Conservation (phyloP, 1,140 invertebrate species). For the Drosophila ercepeae region DNA sequence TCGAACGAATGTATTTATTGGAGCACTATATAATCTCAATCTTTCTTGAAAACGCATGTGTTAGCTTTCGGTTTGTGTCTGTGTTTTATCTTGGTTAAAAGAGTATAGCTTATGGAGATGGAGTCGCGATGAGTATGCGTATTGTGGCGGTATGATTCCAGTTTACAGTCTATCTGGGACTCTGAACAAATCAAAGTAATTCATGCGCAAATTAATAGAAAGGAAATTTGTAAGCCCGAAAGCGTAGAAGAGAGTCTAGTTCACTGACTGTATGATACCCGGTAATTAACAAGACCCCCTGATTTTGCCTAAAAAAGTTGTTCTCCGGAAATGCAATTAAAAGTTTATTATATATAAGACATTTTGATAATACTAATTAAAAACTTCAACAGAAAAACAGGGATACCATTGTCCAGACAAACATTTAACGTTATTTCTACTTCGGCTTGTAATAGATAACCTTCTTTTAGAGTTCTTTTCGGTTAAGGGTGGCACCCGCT, state of each 20-base stretch:
- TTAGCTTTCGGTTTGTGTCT: neutral
- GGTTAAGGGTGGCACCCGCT: too few species aligned
- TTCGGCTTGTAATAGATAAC: neutral
- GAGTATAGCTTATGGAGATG: neutral
- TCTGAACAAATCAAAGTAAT: slow-evolving; percentile 19
- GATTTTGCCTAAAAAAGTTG: neutral
- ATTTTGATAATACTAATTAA: neutral
- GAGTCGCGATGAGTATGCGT: neutral
- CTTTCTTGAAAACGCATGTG: neutral
- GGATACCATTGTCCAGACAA: neutral
- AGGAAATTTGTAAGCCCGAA: neutral
- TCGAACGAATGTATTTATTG: slow-evolving; percentile 5
- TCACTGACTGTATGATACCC: neutral
- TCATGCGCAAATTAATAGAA: slow-evolving; percentile 34
- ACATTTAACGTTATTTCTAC: neutral
- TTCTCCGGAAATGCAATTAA: too few species aligned
- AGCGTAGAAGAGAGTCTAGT: neutral
- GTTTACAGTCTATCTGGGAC: slow-evolving; percentile 13
- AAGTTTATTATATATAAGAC: too few species aligned
- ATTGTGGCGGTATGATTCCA: neutral
- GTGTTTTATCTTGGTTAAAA: neutral
- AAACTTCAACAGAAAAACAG: neutral
- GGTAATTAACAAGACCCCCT: neutral
- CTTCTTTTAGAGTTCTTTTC: too few species aligned
- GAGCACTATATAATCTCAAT: slow-evolving; percentile 8